Percentiles rank a stretch among this genome's conserved stretches.
Evolutionary conservation across 2,888 invertebrate species (phyloP).

Genomic region (Phanerotoma sp.): DNA sequence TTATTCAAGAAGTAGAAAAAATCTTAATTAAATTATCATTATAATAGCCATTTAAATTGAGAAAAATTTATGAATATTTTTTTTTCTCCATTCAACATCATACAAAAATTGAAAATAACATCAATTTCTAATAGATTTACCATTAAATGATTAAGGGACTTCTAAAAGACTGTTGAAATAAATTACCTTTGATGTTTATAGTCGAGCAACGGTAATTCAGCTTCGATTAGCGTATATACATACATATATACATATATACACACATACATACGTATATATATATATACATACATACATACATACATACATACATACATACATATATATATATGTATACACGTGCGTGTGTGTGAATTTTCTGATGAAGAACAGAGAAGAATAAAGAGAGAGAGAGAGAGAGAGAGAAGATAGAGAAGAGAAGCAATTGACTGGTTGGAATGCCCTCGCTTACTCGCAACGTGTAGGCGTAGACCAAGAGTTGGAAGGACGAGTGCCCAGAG

Average conservation of each 20-base stretch:
- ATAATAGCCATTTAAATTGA: too few species aligned
- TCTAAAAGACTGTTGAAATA: constrained; percentile 8
- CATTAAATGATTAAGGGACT: constrained; percentile 10
- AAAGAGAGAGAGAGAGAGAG: not conserved
- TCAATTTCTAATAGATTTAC: constrained; percentile 16
- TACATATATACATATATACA: not conserved
- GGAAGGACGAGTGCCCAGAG: constrained; percentile 19
- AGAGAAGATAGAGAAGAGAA: constrained; percentile 6
- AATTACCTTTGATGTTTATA: constrained; percentile 20
- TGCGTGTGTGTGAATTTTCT: too few species aligned
- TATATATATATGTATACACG: too few species aligned
- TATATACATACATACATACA: not conserved
- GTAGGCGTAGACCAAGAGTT: constrained; percentile 29
- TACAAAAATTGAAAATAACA: too few species aligned
- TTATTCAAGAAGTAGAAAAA: too few species aligned
- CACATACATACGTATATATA: not conserved
- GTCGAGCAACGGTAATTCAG: constrained; percentile 20
- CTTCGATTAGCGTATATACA: constrained; percentile 17
- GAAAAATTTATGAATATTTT: too few species aligned
- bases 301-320: not conserved
- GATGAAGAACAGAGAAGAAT: too few species aligned
- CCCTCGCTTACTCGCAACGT: constrained; percentile 16
- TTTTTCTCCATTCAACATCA: too few species aligned
- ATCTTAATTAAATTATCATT: too few species aligned
- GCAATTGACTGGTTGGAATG: constrained; percentile 26